These are phyloP conservation scores for Halictus rubicundus DNA, from an alignment of 1,140 invertebrate genomes.

Conservation along the genomic window DNA sequence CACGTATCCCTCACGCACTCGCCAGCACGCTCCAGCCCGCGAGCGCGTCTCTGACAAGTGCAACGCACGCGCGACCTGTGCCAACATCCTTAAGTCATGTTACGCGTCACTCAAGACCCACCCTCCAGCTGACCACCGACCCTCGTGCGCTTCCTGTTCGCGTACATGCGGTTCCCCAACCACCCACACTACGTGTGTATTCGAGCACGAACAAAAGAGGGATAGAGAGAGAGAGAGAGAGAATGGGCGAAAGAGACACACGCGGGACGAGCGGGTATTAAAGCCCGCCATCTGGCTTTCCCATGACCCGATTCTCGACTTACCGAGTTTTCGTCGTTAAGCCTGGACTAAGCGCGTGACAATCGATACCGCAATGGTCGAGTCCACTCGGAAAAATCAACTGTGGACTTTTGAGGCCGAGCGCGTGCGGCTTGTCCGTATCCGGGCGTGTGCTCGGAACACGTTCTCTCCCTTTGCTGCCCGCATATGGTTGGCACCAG, in stretches of 20 bases:
- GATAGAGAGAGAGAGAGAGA: no score
- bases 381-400: slow-evolving; percentile 17
- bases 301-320: slow-evolving; percentile 56
- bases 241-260: background rate
- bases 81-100: slow-evolving; percentile 50
- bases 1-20: background rate
- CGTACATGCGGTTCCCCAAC: slow-evolving; percentile 21
- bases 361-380: slow-evolving; percentile 32
- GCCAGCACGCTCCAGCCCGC: background rate
- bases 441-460: background rate
- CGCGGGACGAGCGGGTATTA: slow-evolving; percentile 24
- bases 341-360: slow-evolving; percentile 42
- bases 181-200: background rate
- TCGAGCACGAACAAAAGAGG: no score
- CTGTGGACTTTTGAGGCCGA: background rate
- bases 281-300: slow-evolving; percentile 53
- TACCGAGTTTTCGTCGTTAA: slow-evolving; percentile 55
- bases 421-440: background rate
- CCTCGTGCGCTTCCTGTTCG: slow-evolving; percentile 37
- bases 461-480: no score
- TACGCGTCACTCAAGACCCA: slow-evolving; percentile 49
- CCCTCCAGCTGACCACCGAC: slow-evolving; percentile 39
- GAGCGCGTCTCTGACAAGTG: background rate
- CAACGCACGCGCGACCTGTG: slow-evolving; percentile 17
- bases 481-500: background rate